Evolutionary conservation across 2,797 vertebrate genomes (phyloP), one percentile per base, ranked within the genome.

Genomic region (Bradypodion pumilum): DNA sequence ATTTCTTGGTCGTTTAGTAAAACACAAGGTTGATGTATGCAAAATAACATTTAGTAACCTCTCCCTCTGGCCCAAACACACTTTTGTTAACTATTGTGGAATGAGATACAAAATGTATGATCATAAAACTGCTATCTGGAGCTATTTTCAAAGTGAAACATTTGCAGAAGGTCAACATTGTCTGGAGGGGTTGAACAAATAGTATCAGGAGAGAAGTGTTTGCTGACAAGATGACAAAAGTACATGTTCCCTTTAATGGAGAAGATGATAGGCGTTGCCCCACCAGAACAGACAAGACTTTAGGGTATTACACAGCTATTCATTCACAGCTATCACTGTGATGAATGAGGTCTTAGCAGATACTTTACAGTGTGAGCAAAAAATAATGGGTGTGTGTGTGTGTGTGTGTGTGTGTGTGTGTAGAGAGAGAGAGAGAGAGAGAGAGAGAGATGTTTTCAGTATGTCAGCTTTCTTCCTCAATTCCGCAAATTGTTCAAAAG

Each of bases 301-400:
- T 65, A 62, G 92, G 92, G 95, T 84, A 94, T 95, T 94, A 83
- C 88, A 80, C 42, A 79, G 88, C 76, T 78, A 92, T 93, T 90
- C 89, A 3, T 95, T 95, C 21, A 8, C 93, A 95, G 92, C 86
- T 88, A 91, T 93, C 93, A 85, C 59, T 0, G 89, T 96, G 96
- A 96, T 96, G 94, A 93, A 97, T 96, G 93, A 94, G 94, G 92
- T 95, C 89, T 93, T 86, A 94, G 92, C 88, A 94, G 95, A 97
- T 77, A 90, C 73, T 92, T 95, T 93, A 88, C 95, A 95, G 95
- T 94, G 91, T 92, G 70, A 86, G 87, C 83, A 87, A 83, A 49
- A 85, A 80, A n/a, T n/a, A n/a, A n/a, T n/a, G n/a, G n/a, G n/a
- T n/a, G n/a, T n/a, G n/a, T n/a, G n/a, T n/a, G n/a, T n/a, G n/a